Base-by-base conservation (phyloP, 2,888 invertebrate species). In the Pammene aurita region DNA sequence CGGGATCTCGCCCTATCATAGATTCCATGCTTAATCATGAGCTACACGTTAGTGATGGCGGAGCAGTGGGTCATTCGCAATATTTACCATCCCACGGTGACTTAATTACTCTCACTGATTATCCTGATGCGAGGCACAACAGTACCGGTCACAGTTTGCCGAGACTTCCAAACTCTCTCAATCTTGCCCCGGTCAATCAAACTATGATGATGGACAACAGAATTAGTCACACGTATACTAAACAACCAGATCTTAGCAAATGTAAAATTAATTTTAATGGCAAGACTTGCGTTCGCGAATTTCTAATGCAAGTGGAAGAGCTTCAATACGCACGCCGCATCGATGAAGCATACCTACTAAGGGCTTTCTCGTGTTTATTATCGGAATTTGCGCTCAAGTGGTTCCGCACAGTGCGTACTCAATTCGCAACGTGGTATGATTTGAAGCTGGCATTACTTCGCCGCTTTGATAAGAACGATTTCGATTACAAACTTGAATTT, bases 251-350 rank as follows among this genome's bases (percentile, higher is more conserved):
- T 10, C 13, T 44, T 2, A 5, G n/a, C 1, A 58, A 44, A 44
- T 26, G 58, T 26, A 42, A 13, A 44, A 58, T 58, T 6, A 58
- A 42, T 5, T 58, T 58, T 7, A n/a, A 58, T 26, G 58, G 58
- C 14, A 58, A 58, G 7, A 13, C 58, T 42, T 58, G 58, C 41
- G 57, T 58, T 26, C 58, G 58, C 16, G 58, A 58, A 58, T 58
- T 58, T 44, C 1, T 58, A 10, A 44, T 42, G 18, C 42, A 26
- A 7, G 26, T 58, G n/a, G 58, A 58, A 44, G 58, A 58, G 16
- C 42, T 42, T 7, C 42, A 58, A 13, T 58, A 58, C 26, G 16
- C 58, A 7, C 16, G 58, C 5, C 13, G 11, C 7, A 58, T 58
- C 26, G 58, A 58, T 1, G 58, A 58, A 7, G 11, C 26, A 0